Evolutionary conservation across 2,797 vertebrate genomes (phyloP).

Genomic region (Anniella stebbinsi): DNA sequence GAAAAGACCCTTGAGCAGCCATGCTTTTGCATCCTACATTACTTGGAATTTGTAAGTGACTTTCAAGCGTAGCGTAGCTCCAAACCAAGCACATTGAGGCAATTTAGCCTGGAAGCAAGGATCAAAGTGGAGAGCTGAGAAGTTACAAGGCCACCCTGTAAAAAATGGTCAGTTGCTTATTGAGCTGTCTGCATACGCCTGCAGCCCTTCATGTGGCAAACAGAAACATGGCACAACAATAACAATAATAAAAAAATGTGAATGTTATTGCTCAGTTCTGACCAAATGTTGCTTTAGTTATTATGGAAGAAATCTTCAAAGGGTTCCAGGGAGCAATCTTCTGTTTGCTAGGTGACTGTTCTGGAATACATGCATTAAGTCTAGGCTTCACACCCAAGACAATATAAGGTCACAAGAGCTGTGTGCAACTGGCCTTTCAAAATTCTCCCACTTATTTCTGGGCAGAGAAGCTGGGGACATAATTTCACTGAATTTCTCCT

Average conservation of each 20-base stretch:
- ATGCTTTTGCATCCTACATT: constrained; percentile 62
- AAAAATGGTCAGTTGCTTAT: constrained; percentile 62
- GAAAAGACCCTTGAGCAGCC: constrained; percentile 64
- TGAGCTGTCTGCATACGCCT: constrained; percentile 59
- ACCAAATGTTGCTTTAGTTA: neutral
- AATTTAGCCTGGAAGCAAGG: constrained; percentile 68
- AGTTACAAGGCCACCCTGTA: constrained; percentile 60
- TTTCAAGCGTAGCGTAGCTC: constrained; percentile 74
- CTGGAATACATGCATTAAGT: neutral
- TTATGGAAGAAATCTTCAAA: neutral
- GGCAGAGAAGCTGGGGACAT: too few species aligned
- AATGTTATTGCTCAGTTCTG: neutral
- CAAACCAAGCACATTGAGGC: constrained; percentile 62
- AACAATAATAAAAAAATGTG: constrained; percentile 36
- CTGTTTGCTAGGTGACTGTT: too few species aligned
- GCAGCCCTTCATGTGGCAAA: constrained; percentile 57
- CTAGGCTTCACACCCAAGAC: neutral
- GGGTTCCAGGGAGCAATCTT: neutral
- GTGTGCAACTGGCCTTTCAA: too few species aligned
- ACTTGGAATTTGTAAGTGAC: constrained; percentile 66
- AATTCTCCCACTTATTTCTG: too few species aligned
- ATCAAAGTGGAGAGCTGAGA: constrained; percentile 71
- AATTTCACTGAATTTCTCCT: too few species aligned
- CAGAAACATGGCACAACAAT: constrained; percentile 11
- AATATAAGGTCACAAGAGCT: neutral